Evolutionary conservation across 2,888 invertebrate species (phyloP).

Genomic region (Entomobrya proxima): DNA sequence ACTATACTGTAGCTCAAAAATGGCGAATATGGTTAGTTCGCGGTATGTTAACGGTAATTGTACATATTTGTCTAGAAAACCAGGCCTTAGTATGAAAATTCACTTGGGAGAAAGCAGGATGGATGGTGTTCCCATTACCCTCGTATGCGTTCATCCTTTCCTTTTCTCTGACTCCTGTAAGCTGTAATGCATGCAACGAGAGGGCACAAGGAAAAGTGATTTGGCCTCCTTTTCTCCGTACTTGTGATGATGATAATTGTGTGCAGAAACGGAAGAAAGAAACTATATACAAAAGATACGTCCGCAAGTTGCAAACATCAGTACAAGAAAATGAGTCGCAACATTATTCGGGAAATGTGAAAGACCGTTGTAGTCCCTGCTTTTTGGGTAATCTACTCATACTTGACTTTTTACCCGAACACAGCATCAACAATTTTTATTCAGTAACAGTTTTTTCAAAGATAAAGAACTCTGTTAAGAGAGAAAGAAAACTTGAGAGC

Average conservation of each 20-base stretch:
- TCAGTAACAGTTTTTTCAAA: too few species aligned
- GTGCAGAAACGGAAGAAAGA: background rate
- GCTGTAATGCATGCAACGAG: background rate
- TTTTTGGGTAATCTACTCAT: too few species aligned
- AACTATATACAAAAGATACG: background rate
- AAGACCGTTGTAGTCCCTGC: too few species aligned
- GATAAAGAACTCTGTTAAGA: background rate
- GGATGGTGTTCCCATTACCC: slow-evolving; percentile 15
- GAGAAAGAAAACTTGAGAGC: background rate
- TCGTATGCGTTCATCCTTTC: background rate
- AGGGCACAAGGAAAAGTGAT: slow-evolving; percentile 22
- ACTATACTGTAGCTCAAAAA: too few species aligned
- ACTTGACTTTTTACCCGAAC: too few species aligned
- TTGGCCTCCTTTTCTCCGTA: slow-evolving; percentile 28
- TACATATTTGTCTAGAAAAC: background rate
- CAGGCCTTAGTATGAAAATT: background rate
- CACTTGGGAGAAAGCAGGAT: slow-evolving; percentile 11
- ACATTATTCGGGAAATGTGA: too few species aligned
- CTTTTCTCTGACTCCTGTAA: background rate
- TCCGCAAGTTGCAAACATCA: too few species aligned
- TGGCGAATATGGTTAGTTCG: background rate
- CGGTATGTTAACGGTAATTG: background rate
- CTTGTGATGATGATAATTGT: background rate
- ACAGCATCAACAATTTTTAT: too few species aligned
- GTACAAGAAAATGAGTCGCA: background rate